Percentiles rank a stretch among this genome's conserved stretches.
These are phyloP conservation scores for Magallana nippona DNA, from an alignment of 2,888 invertebrate species.

Conservation along the genomic window DNA sequence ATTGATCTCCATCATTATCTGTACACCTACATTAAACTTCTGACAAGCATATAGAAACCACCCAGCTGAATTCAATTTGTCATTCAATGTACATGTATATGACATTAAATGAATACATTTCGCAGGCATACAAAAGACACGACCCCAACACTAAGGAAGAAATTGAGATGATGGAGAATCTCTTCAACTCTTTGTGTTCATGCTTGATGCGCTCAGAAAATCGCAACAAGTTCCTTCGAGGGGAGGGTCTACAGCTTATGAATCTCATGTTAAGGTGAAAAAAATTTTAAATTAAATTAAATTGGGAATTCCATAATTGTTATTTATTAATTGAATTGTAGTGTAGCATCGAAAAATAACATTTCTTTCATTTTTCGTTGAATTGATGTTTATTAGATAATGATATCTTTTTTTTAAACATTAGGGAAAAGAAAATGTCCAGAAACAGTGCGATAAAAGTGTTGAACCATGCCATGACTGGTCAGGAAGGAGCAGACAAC, in stretches of 20 bases:
- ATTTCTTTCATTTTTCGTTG: no score
- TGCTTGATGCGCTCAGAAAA: conserved; percentile 90
- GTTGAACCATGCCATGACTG: conserved; percentile 97
- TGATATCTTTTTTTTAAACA: conserved; percentile 22
- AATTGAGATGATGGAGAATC: conserved; percentile 98
- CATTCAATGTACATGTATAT: background rate
- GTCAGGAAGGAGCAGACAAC: conserved; percentile 95
- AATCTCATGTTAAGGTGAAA: conserved; percentile 94
- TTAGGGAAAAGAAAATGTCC: conserved; percentile 91
- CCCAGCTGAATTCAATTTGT: no score
- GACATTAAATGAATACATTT: background rate
- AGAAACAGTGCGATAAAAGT: conserved; percentile 97
- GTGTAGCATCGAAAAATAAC: no score
- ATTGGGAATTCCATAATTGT: no score
- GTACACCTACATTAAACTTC: background rate
- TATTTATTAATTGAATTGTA: no score
- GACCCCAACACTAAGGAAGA: conserved; percentile 95
- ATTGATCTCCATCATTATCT: background rate
- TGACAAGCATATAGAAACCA: no score
- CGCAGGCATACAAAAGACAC: conserved; percentile 93
- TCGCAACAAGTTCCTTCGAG: conserved; percentile 94
- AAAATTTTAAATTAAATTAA: no score
- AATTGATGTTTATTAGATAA: background rate
- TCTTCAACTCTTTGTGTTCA: conserved; percentile 97
- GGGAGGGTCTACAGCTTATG: conserved; percentile 99